Base-by-base conservation (phyloP, 2,888 invertebrate genomes). In the Acleris laterana region DNA sequence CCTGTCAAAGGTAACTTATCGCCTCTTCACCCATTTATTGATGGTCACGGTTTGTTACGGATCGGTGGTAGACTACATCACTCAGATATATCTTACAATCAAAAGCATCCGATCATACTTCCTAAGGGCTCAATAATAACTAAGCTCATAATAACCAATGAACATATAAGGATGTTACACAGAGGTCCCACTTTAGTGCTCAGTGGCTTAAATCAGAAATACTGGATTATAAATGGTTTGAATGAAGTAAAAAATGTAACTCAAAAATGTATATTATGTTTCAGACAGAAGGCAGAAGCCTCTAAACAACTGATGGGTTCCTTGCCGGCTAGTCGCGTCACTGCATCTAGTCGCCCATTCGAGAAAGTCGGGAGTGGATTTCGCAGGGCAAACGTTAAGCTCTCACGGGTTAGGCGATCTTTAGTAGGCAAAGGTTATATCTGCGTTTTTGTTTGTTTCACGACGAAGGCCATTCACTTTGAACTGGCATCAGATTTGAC, bases 401-500 rank as follows among this genome's bases (percentile, higher is more conserved):
- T 50, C 1, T 62, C 62, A 9, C 16, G 49, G 1, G 32, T 55
- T 0, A 55, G 68, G 32, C 16, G 51, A 16, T 20, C 44, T 1
- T 0, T 63, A 1, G 1, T 51, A 2, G 51, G 51, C 1, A 68
- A 68, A 22, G 60, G 56, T 9, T 68, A 68, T 46, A 59, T 68
- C 1, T 49, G 51, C 13, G 56, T 61, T 9, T 51, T 50, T 13
- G 62, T 68, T 1, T 61, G 62, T 38, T 50, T 64, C 2, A 55
- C 44, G 2, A 68, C 66, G 5, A 68, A 68, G 48, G 66, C 64
- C 1, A 42, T 69, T n/a, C 71, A 71, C 38, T 6, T 71, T 1
- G 69, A 69, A 58, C 11, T 68, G n/a, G 66, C 62, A 11, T 58
- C 62, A 4, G 68, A 68, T 62, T 51, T 71, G 0, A 67, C 64